These are phyloP conservation scores for Siniperca undulata DNA, from an alignment of 2,797 vertebrate species.

Conservation along the genomic window DNA sequence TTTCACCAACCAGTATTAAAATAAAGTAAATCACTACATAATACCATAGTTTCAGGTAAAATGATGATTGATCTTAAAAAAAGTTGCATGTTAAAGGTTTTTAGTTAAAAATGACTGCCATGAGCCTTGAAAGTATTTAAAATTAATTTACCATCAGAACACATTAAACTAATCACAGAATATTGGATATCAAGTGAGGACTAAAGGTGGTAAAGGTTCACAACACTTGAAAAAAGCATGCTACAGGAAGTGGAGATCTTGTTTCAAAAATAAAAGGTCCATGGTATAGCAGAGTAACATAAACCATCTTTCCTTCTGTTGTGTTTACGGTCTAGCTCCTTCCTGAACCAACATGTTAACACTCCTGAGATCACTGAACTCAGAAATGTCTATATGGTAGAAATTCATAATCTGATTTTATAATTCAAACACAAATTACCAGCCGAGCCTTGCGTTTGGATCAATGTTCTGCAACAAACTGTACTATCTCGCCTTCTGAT, in stretches of 20 bases:
- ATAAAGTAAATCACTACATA: not conserved
- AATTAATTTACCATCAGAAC: not conserved
- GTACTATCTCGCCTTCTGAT: not conserved
- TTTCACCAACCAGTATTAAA: not conserved
- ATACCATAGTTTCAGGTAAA: not conserved
- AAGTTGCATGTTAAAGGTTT: not conserved
- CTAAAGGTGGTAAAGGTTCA: not conserved
- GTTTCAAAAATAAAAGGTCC: not conserved
- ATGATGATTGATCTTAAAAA: not conserved
- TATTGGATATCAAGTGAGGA: not conserved
- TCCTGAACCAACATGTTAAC: slow-evolving; percentile 10
- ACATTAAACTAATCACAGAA: not conserved
- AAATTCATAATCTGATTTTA: not conserved
- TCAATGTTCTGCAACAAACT: slow-evolving; percentile 7
- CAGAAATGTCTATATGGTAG: not conserved
- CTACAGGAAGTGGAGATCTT: slow-evolving; percentile 25
- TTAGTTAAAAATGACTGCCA: not conserved
- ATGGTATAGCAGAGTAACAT: not conserved
- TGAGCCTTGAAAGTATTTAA: not conserved
- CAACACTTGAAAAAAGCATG: not conserved
- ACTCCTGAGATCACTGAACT: not conserved
- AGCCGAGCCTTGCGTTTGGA: not conserved
- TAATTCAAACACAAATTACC: not conserved
- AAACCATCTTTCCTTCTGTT: slow-evolving; percentile 16
- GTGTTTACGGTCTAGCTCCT: slow-evolving; percentile 14